phyloP scores from a whole-genome alignment of 2,113 vertebrate genomes.

The Xenopus laevis region DNA sequence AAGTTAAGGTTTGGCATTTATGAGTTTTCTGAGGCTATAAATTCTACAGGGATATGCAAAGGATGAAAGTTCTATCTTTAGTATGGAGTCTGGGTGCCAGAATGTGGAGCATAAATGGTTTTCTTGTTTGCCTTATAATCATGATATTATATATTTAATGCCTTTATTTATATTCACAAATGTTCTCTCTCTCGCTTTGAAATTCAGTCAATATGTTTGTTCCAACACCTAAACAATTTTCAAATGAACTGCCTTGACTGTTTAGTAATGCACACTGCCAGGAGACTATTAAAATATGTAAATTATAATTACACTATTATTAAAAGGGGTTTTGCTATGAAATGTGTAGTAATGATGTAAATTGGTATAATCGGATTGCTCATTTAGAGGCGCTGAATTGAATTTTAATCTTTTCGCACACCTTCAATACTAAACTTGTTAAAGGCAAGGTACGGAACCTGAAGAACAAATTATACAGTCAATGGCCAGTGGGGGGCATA shows the following conservation, averaged over 20 bases:
- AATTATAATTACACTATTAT: too few species aligned
- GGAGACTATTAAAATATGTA: background rate
- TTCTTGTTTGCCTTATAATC: slow-evolving; percentile 16
- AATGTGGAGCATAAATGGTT: slow-evolving; percentile 14
- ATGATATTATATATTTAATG: slow-evolving; percentile 17
- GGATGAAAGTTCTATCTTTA: slow-evolving; percentile 36
- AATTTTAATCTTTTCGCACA: too few species aligned
- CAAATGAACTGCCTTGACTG: background rate
- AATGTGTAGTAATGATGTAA: too few species aligned
- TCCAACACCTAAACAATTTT: background rate
- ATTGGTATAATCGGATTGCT: too few species aligned
- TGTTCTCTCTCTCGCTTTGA: background rate
- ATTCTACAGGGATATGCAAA: slow-evolving; percentile 41
- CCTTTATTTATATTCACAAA: slow-evolving; percentile 18
- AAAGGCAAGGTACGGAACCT: too few species aligned
- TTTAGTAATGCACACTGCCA: background rate
- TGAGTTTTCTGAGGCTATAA: slow-evolving; percentile 42
- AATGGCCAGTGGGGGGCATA: too few species aligned
- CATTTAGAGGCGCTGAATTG: too few species aligned
- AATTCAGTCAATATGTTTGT: slow-evolving; percentile 17
- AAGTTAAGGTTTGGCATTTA: slow-evolving; percentile 44
- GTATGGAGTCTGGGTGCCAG: slow-evolving; percentile 20
- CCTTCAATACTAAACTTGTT: too few species aligned
- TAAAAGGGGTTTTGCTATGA: too few species aligned
- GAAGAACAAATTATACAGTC: too few species aligned